Base-by-base conservation (phyloP, 2,888 invertebrate genomes). In the Blastobasis lacticolella region DNA sequence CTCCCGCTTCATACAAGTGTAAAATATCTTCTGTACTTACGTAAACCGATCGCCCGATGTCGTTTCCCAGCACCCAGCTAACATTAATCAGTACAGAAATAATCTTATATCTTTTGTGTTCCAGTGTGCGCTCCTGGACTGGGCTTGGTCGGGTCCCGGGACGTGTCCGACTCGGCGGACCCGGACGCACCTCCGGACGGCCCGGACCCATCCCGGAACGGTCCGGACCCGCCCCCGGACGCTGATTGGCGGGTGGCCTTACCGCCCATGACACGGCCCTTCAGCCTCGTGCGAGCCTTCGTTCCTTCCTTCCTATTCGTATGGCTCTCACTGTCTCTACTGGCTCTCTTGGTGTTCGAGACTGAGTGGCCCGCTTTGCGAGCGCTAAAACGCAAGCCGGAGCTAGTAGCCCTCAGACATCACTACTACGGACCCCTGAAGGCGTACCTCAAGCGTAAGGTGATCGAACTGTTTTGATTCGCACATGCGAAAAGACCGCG, bases 371-470 rank as follows among this genome's bases (percentile, higher is more conserved):
- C 93, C 51, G 75, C 93, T 0, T 91, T 95, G 61, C 90, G 91
- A 53, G 88, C 90, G 41, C 78, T 95, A 55, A 91, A 93, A 55
- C 92, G 92, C 69, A 91, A 92, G 70, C 95, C 95, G 38, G 95
- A 96, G 83, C 91, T 96, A 81, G 73, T 91, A 42, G 90, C 93
- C 48, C 89, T 96, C 52, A 91, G 93, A 56, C 92, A 93, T 63
- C 94, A 95, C 68, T 94, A 95, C 81, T 96, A 96, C 81, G 92
- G 93, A 66, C 95, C 96, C 37, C 87, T 95, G 52, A 95, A 95
- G 78, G 93, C 95, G 70, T 94, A 92, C 78, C 79, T 94, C 61
- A 90, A 90, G 68, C 89, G 87, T 64, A 92, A 91, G 71, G 83
- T 92, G 54, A 85, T 89, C 36, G 84, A 91, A 72, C 85, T 92